Base-by-base conservation (phyloP, 2,113 vertebrate species). In the Trematocara stigmaticum region DNA sequence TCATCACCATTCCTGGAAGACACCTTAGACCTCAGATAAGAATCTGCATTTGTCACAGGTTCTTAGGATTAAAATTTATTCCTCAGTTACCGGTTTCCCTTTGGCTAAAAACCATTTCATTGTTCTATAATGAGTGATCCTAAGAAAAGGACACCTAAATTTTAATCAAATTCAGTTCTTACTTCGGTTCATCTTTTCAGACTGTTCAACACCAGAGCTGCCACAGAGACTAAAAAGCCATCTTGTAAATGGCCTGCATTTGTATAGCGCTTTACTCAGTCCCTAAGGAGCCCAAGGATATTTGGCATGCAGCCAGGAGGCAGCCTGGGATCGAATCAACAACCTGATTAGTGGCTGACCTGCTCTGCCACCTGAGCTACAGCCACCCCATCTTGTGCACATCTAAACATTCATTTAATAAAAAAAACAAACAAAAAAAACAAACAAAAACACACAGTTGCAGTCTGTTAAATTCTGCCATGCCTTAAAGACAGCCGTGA, bases 21-120 rank as follows among this genome's bases (percentile, higher is more conserved):
- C 4, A 9, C 0, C 13, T 3, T 16, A 11, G 20, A 29, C 13
- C 1, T 31, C 2, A 2, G 34, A 64, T 64, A n/a, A 61, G 57
- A 61, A 64, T n/a, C 31, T 64, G 9, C 16, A 64, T 64, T 64
- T 20, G 59, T 64, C 59, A 64, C 16, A 64, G 10, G 18, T 20
- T 64, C 34, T 66, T 38, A 20, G 18, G 0, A n/a, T 38, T 38
- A 1, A 7, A 20, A 12, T 12, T 1, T 7, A 12, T 38, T 64
- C 10, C 18, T 66, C 1, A 38, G 34, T 20, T 38, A 38, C 34
- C 0, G 0, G 18, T 66, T 66, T 38, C 61, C 64, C n/a, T 23
- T 69, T 42, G 12, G n/a, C n/a, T 42, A 13, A 40, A 66, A 69
- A 23, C 0, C 2, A 13, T 69, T 69, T 42, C 0, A 23, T 23